Evolutionary conservation across 2,113 vertebrate genomes (phyloP).

Genomic region (Vulpes lagopus): DNA sequence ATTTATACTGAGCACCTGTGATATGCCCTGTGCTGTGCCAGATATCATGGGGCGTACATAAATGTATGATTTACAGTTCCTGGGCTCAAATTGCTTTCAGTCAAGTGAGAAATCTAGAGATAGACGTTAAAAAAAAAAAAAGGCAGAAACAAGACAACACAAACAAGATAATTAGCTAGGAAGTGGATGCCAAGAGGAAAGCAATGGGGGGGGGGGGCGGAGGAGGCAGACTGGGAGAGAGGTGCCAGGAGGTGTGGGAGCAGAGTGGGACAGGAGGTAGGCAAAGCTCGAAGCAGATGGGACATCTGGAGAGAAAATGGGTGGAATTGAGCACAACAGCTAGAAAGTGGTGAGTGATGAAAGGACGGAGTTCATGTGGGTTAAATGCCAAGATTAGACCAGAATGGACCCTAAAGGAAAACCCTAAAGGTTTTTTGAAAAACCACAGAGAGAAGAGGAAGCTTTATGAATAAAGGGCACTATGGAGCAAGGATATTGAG

Average conservation of each 20-base stretch:
- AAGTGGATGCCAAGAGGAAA: not conserved
- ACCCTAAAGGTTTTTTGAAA: not conserved
- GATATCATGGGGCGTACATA: not conserved
- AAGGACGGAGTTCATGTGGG: not conserved
- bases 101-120: not conserved
- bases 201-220: not conserved
- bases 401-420: not conserved
- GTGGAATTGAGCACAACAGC: not conserved
- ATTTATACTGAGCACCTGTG: not conserved
- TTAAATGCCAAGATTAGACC: not conserved
- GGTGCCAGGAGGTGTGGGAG: accelerated
- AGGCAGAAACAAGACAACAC: not conserved
- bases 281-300: not conserved
- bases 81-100: not conserved
- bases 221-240: not conserved
- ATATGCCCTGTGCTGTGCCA: not conserved
- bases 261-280: not conserved
- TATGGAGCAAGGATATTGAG: not conserved
- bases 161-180: not conserved
- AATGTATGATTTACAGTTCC: not conserved
- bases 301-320: not conserved
- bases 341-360: not conserved
- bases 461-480: not conserved
- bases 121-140: not conserved
- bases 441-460: not conserved